phyloP scores from a whole-genome alignment of 2,113 vertebrate species.

The Leptocoma aspasia region DNA sequence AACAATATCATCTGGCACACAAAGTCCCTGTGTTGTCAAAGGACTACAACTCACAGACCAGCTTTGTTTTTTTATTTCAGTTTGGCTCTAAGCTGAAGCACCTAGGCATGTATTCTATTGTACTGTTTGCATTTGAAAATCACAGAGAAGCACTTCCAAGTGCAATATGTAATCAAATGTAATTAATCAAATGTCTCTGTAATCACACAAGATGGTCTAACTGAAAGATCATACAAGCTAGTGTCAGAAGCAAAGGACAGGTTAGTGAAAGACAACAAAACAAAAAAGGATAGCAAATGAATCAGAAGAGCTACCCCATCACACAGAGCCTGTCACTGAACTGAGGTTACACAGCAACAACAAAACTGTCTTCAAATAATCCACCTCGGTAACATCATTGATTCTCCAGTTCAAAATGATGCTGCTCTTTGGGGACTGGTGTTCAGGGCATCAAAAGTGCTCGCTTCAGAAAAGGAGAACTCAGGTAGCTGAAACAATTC shows the following conservation, averaged over 20 bases:
- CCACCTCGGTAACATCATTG: slow-evolving; percentile 3
- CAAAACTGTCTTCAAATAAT: slow-evolving; percentile 50
- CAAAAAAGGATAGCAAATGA: neutral
- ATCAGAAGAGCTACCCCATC: slow-evolving; percentile 10
- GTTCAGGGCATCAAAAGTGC: slow-evolving; percentile 40
- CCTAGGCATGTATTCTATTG: neutral
- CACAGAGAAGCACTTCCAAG: neutral
- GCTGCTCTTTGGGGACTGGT: slow-evolving; percentile 14
- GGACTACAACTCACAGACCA: neutral
- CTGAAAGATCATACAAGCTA: neutral
- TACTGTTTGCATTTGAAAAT: slow-evolving; percentile 33
- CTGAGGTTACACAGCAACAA: slow-evolving; percentile 17
- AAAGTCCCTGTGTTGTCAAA: slow-evolving; percentile 44
- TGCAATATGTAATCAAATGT: neutral
- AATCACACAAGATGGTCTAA: neutral
- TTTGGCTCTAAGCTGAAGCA: slow-evolving; percentile 12
- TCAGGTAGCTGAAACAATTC: slow-evolving; percentile 31
- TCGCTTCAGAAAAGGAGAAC: slow-evolving; percentile 34
- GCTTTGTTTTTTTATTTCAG: neutral
- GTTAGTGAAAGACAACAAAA: neutral
- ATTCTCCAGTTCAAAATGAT: slow-evolving; percentile 40
- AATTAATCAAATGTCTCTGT: neutral
- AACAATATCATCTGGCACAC: neutral
- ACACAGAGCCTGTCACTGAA: neutral
- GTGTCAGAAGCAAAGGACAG: neutral